These are phyloP conservation scores for Drosophila ambigua DNA, from an alignment of 1,140 invertebrate species.

Conservation along the genomic window DNA sequence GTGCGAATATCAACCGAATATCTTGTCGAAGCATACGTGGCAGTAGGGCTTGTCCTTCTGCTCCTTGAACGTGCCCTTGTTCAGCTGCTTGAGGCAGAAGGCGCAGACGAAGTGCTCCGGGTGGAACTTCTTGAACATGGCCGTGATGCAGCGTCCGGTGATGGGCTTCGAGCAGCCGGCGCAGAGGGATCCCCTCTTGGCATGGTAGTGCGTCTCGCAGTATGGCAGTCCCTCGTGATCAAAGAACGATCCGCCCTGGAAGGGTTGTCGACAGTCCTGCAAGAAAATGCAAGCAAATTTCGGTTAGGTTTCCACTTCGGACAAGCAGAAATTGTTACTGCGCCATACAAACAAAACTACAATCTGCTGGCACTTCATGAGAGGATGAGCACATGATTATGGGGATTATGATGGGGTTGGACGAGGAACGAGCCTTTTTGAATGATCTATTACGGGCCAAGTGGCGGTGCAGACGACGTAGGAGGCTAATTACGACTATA, in stretches of 20 bases:
- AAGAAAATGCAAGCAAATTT: conserved; percentile 53
- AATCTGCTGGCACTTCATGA: conserved; percentile 21
- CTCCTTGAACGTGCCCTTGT: conserved; percentile 99
- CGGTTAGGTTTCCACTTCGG: too few relatives aligned
- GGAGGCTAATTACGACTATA: conserved; percentile 72
- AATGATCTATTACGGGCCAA: conserved; percentile 62
- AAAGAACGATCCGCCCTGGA: conserved; percentile 96
- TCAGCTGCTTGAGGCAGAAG: conserved; percentile 98
- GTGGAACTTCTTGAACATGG: conserved; percentile 99
- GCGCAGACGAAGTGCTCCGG: conserved; percentile 98
- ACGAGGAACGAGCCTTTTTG: conserved; percentile 15
- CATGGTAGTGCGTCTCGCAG: conserved; percentile 99
- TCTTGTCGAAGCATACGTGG: conserved; percentile 98
- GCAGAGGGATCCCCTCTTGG: conserved; percentile 97
- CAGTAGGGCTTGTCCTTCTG: conserved; percentile 99
- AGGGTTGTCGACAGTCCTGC: conserved; percentile 96
- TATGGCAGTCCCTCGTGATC: conserved; percentile 98
- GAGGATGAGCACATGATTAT: not conserved
- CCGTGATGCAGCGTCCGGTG: conserved; percentile 98
- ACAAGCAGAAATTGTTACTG: conserved; percentile 36
- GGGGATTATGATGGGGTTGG: conserved; percentile 16
- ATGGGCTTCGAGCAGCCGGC: conserved; percentile 99
- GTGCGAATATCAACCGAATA: conserved; percentile 90
- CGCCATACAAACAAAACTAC: conserved; percentile 30
- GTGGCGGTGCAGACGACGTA: conserved; percentile 36